Base-by-base conservation (phyloP, 2,888 invertebrate species). In the Eurytoma californica region DNA sequence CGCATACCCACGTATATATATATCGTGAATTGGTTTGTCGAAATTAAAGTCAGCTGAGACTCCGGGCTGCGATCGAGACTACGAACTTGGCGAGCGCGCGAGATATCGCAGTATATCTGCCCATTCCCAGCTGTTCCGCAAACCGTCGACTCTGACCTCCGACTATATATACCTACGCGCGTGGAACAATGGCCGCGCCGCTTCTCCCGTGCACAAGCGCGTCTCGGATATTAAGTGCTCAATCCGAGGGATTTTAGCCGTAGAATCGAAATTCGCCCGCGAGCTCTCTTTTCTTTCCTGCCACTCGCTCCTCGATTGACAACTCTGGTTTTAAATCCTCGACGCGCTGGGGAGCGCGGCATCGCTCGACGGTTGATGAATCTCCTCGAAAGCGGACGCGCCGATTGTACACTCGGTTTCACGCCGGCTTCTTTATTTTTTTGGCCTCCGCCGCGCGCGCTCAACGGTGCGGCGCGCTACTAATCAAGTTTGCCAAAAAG, bases 31-130 rank as follows among this genome's bases (percentile, higher is more conserved):
- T 87, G 87, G 86, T 88, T 88, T 86, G 87, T 87, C 86, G 86
- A 87, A 89, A 89, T 89, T 88, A 86, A 88, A 89, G 89, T 89
- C 89, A 89, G 89, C 87, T 87, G 89, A 90, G 87, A 81, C 82
- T 72, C 74, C 7, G 57, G 65, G 28, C 9, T 72, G 73, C 78
- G 68, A 70, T 80, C 80, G 78, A 77, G 73, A 80, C 82, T 79
- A 82, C 80, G 82, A 80, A 78, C 24, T 28, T 13, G 30, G 24
- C 49, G 12, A 16, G 68, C 57, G 13, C 39, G 76, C 80, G 65
- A 80, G 81, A 76, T 77, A 60, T 66, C 74, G 70, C 20, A 60
- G 49, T 55, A 53, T 72, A 78, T 78, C 63, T 80, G 67, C 61
- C 77, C 79, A 28, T 72, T 73, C 65, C 82, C 84, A 83, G 83